These are phyloP conservation scores for Aspiorhynchus laticeps DNA, from an alignment of 2,113 vertebrate genomes.

Conservation along the genomic window DNA sequence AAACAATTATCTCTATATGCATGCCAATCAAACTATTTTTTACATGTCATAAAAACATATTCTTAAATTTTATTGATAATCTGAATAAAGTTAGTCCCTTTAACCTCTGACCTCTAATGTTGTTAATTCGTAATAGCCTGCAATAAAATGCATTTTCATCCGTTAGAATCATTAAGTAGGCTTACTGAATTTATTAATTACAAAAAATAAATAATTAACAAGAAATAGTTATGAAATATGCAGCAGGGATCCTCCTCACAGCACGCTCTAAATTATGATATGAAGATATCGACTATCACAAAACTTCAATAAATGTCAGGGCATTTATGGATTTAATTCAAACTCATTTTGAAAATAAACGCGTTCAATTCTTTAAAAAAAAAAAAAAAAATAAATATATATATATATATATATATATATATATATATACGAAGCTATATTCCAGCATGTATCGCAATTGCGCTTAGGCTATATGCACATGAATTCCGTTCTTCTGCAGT, in stretches of 20 bases:
- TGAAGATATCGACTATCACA: not conserved
- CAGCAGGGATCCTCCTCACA: not conserved
- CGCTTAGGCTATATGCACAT: not conserved
- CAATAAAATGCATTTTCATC: not conserved
- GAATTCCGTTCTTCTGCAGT: not conserved
- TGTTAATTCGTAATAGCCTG: not conserved
- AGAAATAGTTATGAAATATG: not conserved
- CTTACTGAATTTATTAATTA: not conserved
- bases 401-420: not conserved
- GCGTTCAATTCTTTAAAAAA: not conserved
- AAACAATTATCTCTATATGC: not conserved
- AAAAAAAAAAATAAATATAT: not conserved
- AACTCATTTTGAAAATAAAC: not conserved
- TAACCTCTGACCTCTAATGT: not conserved
- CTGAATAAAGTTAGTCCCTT: not conserved
- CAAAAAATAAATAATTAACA: not conserved
- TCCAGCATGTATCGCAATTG: not conserved
- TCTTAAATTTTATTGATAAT: not conserved
- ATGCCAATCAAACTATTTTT: not conserved
- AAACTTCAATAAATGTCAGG: not conserved
- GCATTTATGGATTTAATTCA: not conserved
- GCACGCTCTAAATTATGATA: not conserved
- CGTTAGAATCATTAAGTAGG: not conserved
- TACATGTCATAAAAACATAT: not conserved
- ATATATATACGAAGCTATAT: not conserved